Percentiles rank a stretch among this genome's conserved stretches.
phyloP scores from a whole-genome alignment of 92 coral and sea anemone species.

The Paragorgia papillata region DNA sequence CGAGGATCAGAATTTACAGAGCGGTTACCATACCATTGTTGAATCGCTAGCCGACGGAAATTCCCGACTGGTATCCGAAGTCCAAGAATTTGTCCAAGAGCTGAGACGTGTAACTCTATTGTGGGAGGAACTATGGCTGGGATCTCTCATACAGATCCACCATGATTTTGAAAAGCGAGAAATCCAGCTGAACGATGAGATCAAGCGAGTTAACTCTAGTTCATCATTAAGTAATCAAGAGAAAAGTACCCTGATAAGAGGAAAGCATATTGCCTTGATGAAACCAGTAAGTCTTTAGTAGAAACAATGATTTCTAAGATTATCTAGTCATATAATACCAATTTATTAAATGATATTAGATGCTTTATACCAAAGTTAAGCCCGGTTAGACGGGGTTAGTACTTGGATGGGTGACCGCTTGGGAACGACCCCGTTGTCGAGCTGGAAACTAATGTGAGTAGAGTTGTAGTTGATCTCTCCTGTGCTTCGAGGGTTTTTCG shows the following conservation, averaged over 20 bases:
- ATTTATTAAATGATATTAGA: no score
- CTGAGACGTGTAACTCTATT: conserved; percentile 86
- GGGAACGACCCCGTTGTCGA: no score
- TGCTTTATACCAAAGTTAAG: no score
- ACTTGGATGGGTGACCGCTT: no score
- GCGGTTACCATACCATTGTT: conserved; percentile 89
- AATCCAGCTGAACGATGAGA: conserved; percentile 91
- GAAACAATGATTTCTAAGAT: background rate
- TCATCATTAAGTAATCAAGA: conserved; percentile 75
- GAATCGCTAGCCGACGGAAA: conserved; percentile 81
- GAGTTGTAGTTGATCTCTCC: no score
- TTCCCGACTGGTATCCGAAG: conserved; percentile 80
- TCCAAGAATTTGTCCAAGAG: conserved; percentile 90
- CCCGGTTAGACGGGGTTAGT: no score
- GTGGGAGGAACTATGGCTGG: conserved; percentile 99
- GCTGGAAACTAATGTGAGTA: no score
- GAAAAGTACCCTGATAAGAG: conserved; percentile 81
- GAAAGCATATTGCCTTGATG: conserved; percentile 94
- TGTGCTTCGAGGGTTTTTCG: no score
- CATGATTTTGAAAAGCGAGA: conserved; percentile 92
- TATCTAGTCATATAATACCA: no score
- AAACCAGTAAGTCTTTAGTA: conserved; percentile 80
- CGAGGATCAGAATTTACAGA: conserved; percentile 61
- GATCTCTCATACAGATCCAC: conserved; percentile 93
- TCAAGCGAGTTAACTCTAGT: conserved; percentile 87